Percentiles rank a stretch among this genome's conserved stretches.
Evolutionary conservation across 2,888 invertebrate genomes (phyloP).

Genomic region (Lasius fuliginosus): DNA sequence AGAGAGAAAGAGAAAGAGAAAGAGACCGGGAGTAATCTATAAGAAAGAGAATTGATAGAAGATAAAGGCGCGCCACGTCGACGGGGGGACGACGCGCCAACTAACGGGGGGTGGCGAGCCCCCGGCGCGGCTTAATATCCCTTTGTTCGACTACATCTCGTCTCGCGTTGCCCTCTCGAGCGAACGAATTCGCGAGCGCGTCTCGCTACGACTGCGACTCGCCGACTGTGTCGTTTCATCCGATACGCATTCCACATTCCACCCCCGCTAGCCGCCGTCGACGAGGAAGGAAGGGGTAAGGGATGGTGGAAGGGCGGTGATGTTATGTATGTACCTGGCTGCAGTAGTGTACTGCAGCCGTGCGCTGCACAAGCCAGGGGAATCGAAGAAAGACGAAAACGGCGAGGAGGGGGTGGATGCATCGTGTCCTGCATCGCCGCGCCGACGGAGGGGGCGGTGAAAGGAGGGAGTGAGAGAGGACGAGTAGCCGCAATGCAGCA

Average conservation of each 20-base stretch:
- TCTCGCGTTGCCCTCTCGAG: not conserved
- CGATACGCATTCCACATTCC: slow-evolving; percentile 55
- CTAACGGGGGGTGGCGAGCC: slow-evolving; percentile 12
- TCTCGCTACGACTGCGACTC: slow-evolving; percentile 59
- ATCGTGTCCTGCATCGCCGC: not conserved
- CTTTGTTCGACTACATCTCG: slow-evolving; percentile 65
- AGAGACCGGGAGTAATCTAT: not conserved
- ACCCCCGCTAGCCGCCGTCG: not conserved
- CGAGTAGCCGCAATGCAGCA: slow-evolving; percentile 82
- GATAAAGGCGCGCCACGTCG: slow-evolving; percentile 11
- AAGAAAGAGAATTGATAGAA: not conserved
- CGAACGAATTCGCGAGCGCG: slow-evolving; percentile 28
- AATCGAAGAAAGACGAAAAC: slow-evolving; percentile 3
- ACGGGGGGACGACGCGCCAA: slow-evolving; percentile 17
- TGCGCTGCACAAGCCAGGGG: slow-evolving; percentile 56
- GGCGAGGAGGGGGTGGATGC: not conserved
- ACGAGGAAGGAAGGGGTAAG: slow-evolving; percentile 43
- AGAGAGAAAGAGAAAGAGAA: slow-evolving; percentile 15
- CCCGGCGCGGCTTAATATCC: slow-evolving; percentile 21
- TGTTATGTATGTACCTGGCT: slow-evolving; percentile 58
- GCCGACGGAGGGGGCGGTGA: slow-evolving; percentile 33
- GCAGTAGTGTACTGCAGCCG: slow-evolving; percentile 74
- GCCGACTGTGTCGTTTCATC: slow-evolving; percentile 63
- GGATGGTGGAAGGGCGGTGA: not conserved
- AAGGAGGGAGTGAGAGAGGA: slow-evolving; percentile 24